Percentiles rank a stretch among this genome's conserved stretches.
Evolutionary conservation across 2,113 vertebrate genomes (phyloP).

Genomic region (Cyanoramphus novaezelandiae): DNA sequence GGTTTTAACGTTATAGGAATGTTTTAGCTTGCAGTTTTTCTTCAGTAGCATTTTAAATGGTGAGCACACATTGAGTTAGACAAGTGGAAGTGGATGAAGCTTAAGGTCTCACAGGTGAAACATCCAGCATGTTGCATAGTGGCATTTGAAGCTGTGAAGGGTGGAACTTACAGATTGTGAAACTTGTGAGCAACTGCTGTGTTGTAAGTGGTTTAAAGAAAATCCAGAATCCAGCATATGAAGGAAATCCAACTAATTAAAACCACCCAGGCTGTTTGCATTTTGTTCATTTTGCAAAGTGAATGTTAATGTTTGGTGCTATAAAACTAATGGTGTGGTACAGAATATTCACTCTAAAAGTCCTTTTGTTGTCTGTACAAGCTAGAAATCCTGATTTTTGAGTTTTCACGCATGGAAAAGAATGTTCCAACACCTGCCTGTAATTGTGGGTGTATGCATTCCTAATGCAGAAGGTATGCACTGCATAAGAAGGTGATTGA

Average conservation of each 20-base stretch:
- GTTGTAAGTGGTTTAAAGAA: neutral
- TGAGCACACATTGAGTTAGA: neutral
- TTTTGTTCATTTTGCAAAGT: neutral
- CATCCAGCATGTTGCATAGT: neutral
- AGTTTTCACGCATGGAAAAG: neutral
- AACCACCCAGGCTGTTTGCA: neutral
- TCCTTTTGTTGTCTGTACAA: neutral
- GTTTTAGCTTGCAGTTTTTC: neutral
- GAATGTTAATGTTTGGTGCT: neutral
- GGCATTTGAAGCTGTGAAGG: neutral
- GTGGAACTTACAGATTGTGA: neutral
- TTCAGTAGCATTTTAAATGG: neutral
- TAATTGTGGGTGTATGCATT: conserved; percentile 5
- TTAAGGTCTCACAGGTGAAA: neutral
- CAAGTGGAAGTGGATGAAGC: neutral
- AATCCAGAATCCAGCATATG: neutral
- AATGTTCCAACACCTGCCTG: neutral
- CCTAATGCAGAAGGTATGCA: conserved; percentile 25
- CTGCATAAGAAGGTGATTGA: neutral
- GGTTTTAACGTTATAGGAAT: neutral
- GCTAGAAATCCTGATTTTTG: neutral
- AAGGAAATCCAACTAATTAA: neutral
- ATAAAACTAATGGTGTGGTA: neutral
- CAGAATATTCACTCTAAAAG: neutral
- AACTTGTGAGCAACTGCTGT: neutral